phyloP scores from a whole-genome alignment of 2,113 vertebrate species.

The Rallus limicola region DNA sequence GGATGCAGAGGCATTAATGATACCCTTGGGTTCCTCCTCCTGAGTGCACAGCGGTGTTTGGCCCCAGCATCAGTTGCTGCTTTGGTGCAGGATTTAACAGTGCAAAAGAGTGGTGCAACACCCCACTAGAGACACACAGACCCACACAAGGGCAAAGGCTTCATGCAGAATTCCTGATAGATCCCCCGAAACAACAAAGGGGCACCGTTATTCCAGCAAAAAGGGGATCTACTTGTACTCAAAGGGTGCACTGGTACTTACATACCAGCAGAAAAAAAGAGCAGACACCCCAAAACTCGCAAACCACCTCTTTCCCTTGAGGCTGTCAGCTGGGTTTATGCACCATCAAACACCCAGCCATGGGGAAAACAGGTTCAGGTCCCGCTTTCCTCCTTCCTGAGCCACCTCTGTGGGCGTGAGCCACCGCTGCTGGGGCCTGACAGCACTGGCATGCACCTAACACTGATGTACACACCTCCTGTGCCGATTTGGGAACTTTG shows the following conservation, averaged over 20 bases:
- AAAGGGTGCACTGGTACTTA: not conserved
- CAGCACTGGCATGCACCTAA: not conserved
- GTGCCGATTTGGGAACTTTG: not conserved
- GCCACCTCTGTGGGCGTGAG: not conserved
- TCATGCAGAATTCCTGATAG: not conserved
- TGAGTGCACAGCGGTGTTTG: accelerated
- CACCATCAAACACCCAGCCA: not conserved
- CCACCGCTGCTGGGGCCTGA: accelerated
- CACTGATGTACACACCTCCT: accelerated
- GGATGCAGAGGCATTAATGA: accelerated
- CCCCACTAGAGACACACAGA: accelerated
- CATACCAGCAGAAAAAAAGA: not conserved
- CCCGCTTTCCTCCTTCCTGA: not conserved
- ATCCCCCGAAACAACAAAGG: not conserved
- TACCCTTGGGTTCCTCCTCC: not conserved
- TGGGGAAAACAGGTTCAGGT: not conserved
- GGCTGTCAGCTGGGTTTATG: too few relatives aligned
- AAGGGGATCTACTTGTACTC: accelerated
- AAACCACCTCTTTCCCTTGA: accelerated
- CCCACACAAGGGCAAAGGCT: not conserved
- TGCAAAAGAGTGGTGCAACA: accelerated
- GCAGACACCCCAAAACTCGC: not conserved
- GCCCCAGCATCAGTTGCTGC: accelerated
- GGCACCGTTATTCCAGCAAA: not conserved
- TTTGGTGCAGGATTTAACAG: accelerated